phyloP scores from a whole-genome alignment of 2,888 invertebrate species.

The Prosopocoilus inquinatus region DNA sequence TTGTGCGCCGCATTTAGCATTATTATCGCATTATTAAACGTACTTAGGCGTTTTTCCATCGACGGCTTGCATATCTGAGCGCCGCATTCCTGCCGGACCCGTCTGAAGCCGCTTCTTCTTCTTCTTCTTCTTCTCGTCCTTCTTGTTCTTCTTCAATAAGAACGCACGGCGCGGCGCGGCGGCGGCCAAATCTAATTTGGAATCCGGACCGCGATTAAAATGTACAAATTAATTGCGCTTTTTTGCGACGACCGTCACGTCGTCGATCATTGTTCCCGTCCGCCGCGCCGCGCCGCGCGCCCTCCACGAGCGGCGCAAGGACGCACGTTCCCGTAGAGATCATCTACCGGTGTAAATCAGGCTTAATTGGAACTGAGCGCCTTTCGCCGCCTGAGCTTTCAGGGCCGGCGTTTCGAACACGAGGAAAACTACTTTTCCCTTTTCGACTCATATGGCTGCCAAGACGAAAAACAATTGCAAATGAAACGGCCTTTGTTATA shows the following conservation, averaged over 20 bases:
- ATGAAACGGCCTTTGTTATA: too few species aligned
- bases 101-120: constrained; percentile 11
- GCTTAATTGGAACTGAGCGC: too few species aligned
- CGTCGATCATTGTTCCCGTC: constrained; percentile 14
- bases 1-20: constrained; percentile 27
- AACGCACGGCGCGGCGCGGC: background rate
- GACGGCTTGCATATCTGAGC: constrained; percentile 21
- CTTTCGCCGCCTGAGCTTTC: too few species aligned
- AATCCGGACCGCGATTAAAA: constrained; percentile 15
- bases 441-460: too few species aligned
- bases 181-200: background rate
- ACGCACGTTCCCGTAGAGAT: background rate
- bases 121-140: background rate
- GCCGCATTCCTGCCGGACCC: constrained; percentile 21
- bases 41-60: constrained; percentile 24
- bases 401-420: too few species aligned
- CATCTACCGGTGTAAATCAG: too few species aligned
- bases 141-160: too few species aligned
- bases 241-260: constrained; percentile 13
- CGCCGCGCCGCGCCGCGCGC: too few species aligned
- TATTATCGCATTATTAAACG: constrained; percentile 27
- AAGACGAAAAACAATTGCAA: too few species aligned
- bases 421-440: too few species aligned
- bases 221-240: constrained; percentile 20
- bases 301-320: constrained; percentile 15